A percentile compares a stretch with the other conserved stretches of the same genome.
These are phyloP conservation scores for Gorsachius magnificus DNA, from an alignment of 2,797 vertebrate species.

Conservation along the genomic window DNA sequence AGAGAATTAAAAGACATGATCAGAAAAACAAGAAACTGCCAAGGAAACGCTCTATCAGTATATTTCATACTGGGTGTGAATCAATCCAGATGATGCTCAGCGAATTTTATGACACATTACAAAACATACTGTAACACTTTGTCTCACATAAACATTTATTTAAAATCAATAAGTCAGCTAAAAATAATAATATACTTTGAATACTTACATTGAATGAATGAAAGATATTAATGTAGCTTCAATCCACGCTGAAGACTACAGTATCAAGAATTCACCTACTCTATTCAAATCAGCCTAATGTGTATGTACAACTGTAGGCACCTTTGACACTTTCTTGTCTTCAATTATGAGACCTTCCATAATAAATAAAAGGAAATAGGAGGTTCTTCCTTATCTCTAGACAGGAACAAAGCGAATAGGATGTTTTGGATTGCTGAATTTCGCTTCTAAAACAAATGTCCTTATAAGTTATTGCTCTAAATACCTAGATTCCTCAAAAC, in stretches of 20 bases:
- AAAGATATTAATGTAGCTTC: background rate
- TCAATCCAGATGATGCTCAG: background rate
- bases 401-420: background rate
- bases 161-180: background rate
- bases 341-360: background rate
- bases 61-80: background rate
- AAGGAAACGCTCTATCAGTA: background rate
- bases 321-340: background rate
- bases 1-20: conserved; percentile 3
- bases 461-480: background rate
- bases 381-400: background rate
- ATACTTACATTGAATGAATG: background rate
- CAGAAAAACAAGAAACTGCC: conserved; percentile 24
- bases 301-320: background rate
- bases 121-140: background rate
- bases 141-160: background rate
- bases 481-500: background rate
- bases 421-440: background rate
- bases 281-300: background rate
- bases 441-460: background rate
- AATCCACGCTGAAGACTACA: background rate
- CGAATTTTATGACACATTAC: background rate
- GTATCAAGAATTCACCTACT: background rate
- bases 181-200: background rate
- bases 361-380: background rate